A percentile compares a stretch with the other conserved stretches of the same genome.
These are phyloP conservation scores for Scalopus aquaticus DNA, from an alignment of 2,113 vertebrate genomes.

Conservation along the genomic window DNA sequence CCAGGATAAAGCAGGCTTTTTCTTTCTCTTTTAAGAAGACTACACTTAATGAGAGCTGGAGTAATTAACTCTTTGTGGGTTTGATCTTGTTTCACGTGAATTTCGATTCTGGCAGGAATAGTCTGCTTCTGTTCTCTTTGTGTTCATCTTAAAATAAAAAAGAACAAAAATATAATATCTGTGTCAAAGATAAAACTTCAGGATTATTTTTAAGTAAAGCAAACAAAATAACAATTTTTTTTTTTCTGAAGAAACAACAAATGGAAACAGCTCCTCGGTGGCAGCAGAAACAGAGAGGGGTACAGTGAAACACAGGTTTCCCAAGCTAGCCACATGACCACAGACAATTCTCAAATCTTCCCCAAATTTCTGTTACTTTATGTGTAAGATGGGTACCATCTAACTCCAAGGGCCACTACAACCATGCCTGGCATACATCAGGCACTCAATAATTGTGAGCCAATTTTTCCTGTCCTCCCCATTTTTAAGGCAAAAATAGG, in stretches of 20 bases:
- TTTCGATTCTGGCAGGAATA: conserved; percentile 57
- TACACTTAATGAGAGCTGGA: conserved; percentile 82
- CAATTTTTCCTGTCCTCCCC: not conserved
- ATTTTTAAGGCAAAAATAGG: not conserved
- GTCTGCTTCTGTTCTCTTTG: conserved; percentile 27
- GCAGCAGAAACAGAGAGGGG: not conserved
- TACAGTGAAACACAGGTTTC: not conserved
- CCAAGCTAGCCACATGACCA: not conserved
- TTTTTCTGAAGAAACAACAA: not conserved
- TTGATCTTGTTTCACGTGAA: conserved; percentile 63
- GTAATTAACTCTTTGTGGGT: conserved; percentile 78
- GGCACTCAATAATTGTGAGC: conserved; percentile 2
- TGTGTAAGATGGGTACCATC: not conserved
- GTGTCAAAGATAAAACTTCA: not conserved
- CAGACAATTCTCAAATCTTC: not conserved
- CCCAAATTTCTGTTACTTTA: not conserved
- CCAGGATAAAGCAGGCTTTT: conserved; percentile 78
- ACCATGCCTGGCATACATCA: not conserved
- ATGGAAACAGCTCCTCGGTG: not conserved
- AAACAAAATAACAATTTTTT: conserved; percentile 33
- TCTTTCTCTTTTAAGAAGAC: conserved; percentile 64
- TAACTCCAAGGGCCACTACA: not conserved
- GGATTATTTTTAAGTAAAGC: not conserved
- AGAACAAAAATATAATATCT: conserved; percentile 25
- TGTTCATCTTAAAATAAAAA: conserved; percentile 51